Percentiles rank a stretch among this genome's conserved stretches.
Evolutionary conservation across 2,797 vertebrate genomes (phyloP).

Genomic region (Florisuga fusca): DNA sequence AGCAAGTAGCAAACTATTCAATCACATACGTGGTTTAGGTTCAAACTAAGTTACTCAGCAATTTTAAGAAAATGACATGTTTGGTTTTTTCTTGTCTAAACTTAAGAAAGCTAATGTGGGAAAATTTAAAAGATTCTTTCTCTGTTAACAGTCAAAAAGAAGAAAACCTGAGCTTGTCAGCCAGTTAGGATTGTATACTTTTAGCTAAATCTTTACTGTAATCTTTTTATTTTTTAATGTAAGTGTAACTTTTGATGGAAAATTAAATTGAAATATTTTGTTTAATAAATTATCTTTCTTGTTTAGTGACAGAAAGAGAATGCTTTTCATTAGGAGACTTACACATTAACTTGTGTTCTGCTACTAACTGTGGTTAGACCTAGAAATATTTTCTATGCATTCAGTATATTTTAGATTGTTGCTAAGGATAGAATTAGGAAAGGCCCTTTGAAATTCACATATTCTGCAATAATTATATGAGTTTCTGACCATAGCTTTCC

Average conservation of each 20-base stretch:
- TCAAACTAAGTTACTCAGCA: background rate
- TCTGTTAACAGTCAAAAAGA: background rate
- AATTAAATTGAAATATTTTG: background rate
- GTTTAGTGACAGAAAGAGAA: background rate
- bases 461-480: background rate
- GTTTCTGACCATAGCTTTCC: background rate
- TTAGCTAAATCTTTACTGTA: background rate
- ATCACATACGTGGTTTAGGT: fast-evolving
- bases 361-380: background rate
- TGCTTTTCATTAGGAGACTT: background rate
- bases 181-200: background rate
- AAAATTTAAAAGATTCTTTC: background rate
- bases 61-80: background rate
- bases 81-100: background rate
- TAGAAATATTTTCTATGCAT: background rate
- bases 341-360: background rate
- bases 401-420: background rate
- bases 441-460: background rate
- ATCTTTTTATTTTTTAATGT: background rate
- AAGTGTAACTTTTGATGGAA: background rate
- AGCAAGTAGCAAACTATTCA: background rate
- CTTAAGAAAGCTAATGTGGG: background rate
- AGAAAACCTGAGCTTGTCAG: background rate
- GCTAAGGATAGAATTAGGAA: background rate
- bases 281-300: background rate